Evolutionary conservation across 2,797 vertebrate genomes (phyloP), one percentile per base, ranked within the genome.

Genomic region (Sebastes vulpes): DNA sequence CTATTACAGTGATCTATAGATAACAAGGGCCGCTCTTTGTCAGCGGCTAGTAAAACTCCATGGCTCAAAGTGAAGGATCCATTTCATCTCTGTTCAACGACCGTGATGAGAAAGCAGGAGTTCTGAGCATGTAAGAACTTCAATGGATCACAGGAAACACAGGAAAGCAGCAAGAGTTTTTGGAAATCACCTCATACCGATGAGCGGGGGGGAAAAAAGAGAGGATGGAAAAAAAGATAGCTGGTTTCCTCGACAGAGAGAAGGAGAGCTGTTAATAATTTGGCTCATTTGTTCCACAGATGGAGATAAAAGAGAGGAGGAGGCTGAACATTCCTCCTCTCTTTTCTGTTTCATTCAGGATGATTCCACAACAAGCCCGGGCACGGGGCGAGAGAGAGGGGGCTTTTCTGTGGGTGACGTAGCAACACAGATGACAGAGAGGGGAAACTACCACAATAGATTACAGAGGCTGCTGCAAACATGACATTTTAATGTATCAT

Each of bases 221-320:
- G 60, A 54, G 58, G 56, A 20, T n/a, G 29, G 48, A 54, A 25
- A 75, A 76, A 65, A 58, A 74, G 59, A 81, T 52, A 75, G 78
- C 71, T 77, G 78, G 63, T 88, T 91, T 74, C 87, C 70, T 84
- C 60, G 35, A 85, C 73, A 89, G 81, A 75, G 65, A 73, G 72
- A 87, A 83, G 78, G 72, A 84, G 85, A 87, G 81, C 86, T 85
- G 90, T 82, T 89, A 89, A 88, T 88, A 90, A 93, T 94, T 93
- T 93, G 81, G 75, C 87, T 91, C 81, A 89, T 95, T 94, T 94
- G 89, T 85, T 93, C 71, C 88, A 85, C 92, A 92, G 90, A 94
- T 90, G 89, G 87, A 93, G 90, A 94, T 94, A 87, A 93, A 92
- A 93, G 86, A 83, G 75, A 80, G 65, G 65, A 70, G 70, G 82